Conservation (phyloP, 2,888 invertebrate genomes). For the Zele albiditarsus region DNA sequence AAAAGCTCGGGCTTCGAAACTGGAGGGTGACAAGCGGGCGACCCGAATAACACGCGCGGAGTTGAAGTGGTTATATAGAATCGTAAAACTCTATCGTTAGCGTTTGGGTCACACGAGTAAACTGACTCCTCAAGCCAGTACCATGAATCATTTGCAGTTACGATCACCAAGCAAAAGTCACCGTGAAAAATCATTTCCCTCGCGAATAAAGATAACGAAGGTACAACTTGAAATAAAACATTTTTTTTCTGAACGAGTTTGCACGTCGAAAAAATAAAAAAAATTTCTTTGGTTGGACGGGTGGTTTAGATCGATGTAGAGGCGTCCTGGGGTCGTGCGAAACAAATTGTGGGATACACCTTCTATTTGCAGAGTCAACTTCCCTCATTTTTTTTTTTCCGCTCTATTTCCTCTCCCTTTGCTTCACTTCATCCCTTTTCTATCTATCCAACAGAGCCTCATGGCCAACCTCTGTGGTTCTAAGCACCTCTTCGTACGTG, state of each 20-base stretch:
- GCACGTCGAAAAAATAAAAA: neutral
- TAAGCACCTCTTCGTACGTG: conserved; percentile 41
- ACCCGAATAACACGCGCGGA: conserved; percentile 1
- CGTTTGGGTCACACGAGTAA: conserved; percentile 40
- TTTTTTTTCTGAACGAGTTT: neutral
- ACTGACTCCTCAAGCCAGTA: conserved; percentile 16
- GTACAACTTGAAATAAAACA: conserved; percentile 8
- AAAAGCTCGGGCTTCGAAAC: conserved; percentile 38
- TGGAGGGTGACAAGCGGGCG: conserved; percentile 15
- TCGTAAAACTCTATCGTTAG: conserved; percentile 42
- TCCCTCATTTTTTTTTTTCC: neutral
- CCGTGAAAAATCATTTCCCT: conserved; percentile 6
- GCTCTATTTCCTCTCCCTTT: neutral
- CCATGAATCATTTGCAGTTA: conserved; percentile 36
- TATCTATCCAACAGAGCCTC: conserved; percentile 16
- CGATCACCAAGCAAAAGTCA: conserved; percentile 27
- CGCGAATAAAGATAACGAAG: conserved; percentile 6
- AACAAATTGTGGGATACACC: conserved; percentile 38
- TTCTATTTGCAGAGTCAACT: conserved; percentile 34
- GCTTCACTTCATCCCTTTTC: neutral
- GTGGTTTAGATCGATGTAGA: conserved; percentile 18
- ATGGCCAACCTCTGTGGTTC: conserved; percentile 30
- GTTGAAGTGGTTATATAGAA: conserved; percentile 20
- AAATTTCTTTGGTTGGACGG: neutral
- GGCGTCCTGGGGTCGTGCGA: conserved; percentile 24